Evolutionary conservation across 2,797 vertebrate genomes (phyloP).

Genomic region (Rhinatrema bivittatum): DNA sequence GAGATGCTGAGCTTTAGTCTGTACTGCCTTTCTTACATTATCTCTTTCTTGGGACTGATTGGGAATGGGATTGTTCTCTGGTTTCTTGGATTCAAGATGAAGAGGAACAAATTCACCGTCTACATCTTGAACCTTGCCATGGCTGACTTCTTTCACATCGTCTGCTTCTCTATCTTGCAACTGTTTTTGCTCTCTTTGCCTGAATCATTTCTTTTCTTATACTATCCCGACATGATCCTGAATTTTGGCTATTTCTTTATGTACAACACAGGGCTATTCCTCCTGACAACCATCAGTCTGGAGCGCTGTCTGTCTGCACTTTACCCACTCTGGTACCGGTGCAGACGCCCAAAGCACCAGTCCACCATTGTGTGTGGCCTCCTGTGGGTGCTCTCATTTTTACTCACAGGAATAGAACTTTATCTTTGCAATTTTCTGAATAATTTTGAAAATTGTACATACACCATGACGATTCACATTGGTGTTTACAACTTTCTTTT

Average conservation of each 20-base stretch:
- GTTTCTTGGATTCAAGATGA: not conserved
- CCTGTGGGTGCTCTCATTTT: constrained; percentile 23
- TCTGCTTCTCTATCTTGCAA: constrained; percentile 29
- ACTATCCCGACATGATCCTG: too few relatives aligned
- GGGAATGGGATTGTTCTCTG: constrained; percentile 9
- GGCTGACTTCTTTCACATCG: constrained; percentile 9
- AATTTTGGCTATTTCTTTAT: constrained; percentile 12
- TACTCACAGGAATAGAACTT: constrained; percentile 1
- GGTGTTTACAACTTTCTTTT: not conserved
- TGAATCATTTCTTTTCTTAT: too few relatives aligned
- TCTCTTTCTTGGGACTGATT: constrained; percentile 8
- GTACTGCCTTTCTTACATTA: not conserved
- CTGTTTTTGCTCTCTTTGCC: not conserved
- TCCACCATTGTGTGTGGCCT: not conserved
- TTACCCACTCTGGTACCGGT: constrained; percentile 32
- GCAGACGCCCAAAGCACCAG: constrained; percentile 3
- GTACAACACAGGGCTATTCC: constrained; percentile 20
- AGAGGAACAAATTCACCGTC: not conserved
- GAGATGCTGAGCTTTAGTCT: too few relatives aligned
- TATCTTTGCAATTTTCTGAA: not conserved
- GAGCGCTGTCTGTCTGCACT: constrained; percentile 29
- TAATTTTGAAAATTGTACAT: not conserved
- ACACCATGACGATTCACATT: not conserved
- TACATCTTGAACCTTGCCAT: constrained; percentile 6
- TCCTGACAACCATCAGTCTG: constrained; percentile 30